Evolutionary conservation across 2,797 vertebrate species (phyloP), one percentile per base, ranked within the genome.

Genomic region (Cichlasoma orientale): DNA sequence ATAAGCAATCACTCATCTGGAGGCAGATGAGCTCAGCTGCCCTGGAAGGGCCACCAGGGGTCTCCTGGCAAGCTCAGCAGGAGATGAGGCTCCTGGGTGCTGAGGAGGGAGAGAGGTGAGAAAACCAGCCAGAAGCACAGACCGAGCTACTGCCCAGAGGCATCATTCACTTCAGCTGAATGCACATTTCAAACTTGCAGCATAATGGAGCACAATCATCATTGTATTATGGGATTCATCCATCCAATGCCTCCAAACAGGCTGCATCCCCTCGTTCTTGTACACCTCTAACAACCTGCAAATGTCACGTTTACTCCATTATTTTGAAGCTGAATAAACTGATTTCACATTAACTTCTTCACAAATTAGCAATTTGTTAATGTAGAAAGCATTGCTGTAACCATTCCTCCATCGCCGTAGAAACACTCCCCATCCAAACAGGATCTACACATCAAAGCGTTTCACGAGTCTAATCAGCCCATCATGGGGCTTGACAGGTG

Each of bases 31-130:
- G 80, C 68, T 83, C 88, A 91, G 87, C 77, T 89, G 89, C 86
- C 83, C 86, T 83, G 86, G 70, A 83, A 81, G 89, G 86, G 78
- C 92, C 87, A 86, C 87, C 82, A 73, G 77, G 85, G 87, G 81
- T 91, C 89, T 91, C 94, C 92, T 93, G 91, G 87, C 88, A 83
- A 86, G 88, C 88, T 87, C 89, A 91, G 92, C 87, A 92, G 87
- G 86, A 78, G 87, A 78, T 72, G 79, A 80, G 77, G 82, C 59
- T 23, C 82, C 27, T 72, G 74, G 86, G 61, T 54, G 68, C 31
- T 31, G 57, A 57, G 27, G 68, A 19, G 53, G 38, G 38, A 3
- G 31, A 44, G 69, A 74, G 68, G 75, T 75, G 90, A 87, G 56
- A 89, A 82, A 85, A 85, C 56, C 79, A 83, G 55, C 55, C 85